Evolutionary conservation across 2,113 vertebrate genomes (phyloP).

Genomic region (Cebidichthys violaceus): DNA sequence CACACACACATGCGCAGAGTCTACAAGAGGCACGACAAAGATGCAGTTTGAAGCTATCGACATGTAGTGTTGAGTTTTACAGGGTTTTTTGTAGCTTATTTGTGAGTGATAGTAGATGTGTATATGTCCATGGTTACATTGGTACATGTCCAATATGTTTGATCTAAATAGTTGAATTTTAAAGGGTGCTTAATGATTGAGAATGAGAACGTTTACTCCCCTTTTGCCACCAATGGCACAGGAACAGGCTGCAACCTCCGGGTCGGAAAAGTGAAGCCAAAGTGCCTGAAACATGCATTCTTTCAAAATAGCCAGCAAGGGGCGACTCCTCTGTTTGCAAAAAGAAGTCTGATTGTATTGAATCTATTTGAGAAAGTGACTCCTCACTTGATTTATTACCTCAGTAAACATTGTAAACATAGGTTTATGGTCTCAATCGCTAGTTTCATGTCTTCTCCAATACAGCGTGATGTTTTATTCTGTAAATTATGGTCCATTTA

Average conservation of each 20-base stretch:
- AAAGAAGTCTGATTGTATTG: neutral
- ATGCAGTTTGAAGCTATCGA: neutral
- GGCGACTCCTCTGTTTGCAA: neutral
- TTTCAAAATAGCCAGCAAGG: neutral
- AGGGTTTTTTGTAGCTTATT: neutral
- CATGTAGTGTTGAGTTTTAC: neutral
- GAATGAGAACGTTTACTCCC: neutral
- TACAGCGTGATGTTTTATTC: neutral
- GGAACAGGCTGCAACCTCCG: neutral
- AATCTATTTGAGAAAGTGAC: neutral
- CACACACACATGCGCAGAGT: neutral
- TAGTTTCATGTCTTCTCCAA: neutral
- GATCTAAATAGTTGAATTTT: neutral
- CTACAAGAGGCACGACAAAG: constrained; percentile 12
- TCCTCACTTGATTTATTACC: no score
- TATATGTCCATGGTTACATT: neutral
- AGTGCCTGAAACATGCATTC: no score
- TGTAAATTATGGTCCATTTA: neutral
- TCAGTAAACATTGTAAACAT: no score
- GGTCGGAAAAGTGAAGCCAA: neutral
- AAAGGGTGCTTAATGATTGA: neutral
- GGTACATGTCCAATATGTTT: neutral
- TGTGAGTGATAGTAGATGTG: neutral
- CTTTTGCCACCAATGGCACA: neutral
- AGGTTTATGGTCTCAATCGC: no score